Evolutionary conservation across 2,888 invertebrate genomes (phyloP).

Genomic region (Tricholauxania praeusta): DNA sequence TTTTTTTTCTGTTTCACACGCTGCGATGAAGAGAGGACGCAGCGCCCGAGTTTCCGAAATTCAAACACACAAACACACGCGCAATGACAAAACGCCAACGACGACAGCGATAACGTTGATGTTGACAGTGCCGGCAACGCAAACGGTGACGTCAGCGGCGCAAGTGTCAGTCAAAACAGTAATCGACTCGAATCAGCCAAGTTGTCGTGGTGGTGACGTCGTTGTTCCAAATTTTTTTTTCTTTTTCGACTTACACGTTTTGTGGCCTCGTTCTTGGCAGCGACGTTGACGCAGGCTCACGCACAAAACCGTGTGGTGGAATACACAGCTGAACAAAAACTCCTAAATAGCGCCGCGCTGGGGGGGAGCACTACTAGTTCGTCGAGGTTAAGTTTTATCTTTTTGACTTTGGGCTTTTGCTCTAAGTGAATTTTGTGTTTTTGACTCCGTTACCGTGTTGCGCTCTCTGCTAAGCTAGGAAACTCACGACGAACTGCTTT

Average conservation of each 20-base stretch:
- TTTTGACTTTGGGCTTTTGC: no score
- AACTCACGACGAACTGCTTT: conserved; percentile 15
- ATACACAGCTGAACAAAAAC: no score
- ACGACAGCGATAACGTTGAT: not conserved
- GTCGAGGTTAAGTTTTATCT: no score
- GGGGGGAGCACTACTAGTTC: no score
- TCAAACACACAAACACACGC: conserved; percentile 14
- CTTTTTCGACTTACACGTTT: not conserved
- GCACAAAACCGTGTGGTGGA: no score
- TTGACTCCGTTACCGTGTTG: conserved; percentile 16
- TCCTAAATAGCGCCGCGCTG: no score
- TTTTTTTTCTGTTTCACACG: not conserved
- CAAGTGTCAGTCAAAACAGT: conserved; percentile 2
- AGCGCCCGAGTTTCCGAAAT: conserved; percentile 12
- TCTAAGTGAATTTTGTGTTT: not conserved
- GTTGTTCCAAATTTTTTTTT: not conserved
- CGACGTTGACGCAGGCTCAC: no score
- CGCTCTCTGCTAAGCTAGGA: not conserved
- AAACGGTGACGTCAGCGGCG: conserved; percentile 37
- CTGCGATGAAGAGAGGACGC: not conserved
- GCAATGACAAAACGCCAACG: not conserved
- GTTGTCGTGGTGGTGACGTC: conserved; percentile 20
- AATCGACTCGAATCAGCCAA: not conserved
- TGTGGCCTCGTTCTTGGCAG: no score
- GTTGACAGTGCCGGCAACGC: conserved; percentile 34